Conservation (phyloP, 2,888 invertebrate species). For the Mactromeris polynyma region DNA sequence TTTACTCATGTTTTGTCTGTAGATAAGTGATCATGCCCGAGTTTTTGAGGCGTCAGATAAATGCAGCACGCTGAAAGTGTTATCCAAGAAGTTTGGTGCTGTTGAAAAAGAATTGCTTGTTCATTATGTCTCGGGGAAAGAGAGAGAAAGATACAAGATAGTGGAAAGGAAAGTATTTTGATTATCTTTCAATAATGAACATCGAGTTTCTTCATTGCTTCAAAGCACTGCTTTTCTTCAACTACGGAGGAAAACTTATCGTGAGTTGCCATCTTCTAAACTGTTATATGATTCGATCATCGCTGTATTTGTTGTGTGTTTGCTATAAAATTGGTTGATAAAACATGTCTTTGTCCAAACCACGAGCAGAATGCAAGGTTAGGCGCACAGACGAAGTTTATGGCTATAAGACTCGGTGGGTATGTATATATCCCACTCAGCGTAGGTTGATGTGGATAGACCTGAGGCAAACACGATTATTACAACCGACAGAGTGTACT, state of each 20-base stretch:
- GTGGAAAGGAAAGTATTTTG: conserved; percentile 21
- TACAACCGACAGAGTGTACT: background rate
- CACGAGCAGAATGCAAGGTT: background rate
- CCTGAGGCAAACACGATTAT: background rate
- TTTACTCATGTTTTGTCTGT: conserved; percentile 62
- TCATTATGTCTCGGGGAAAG: conserved; percentile 36
- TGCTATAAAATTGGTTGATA: background rate
- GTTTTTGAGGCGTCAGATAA: conserved; percentile 40
- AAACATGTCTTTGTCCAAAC: background rate
- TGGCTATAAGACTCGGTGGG: background rate
- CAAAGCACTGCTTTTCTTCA: conserved; percentile 5
- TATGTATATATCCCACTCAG: background rate
- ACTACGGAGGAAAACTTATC: background rate
- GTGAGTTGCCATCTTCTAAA: background rate
- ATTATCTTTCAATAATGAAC: conserved; percentile 25
- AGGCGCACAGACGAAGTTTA: background rate
- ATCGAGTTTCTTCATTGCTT: background rate
- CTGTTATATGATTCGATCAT: conserved; percentile 9
- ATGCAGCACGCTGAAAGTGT: conserved; percentile 34
- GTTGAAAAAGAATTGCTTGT: conserved; percentile 21
- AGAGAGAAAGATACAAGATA: conserved; percentile 35
- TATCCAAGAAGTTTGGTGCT: conserved; percentile 24
- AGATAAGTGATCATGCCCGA: conserved; percentile 36
- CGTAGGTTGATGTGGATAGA: background rate
- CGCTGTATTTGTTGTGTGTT: background rate